Conservation (phyloP, 2,797 vertebrate genomes). For the Rhinichthys osculus region DNA sequence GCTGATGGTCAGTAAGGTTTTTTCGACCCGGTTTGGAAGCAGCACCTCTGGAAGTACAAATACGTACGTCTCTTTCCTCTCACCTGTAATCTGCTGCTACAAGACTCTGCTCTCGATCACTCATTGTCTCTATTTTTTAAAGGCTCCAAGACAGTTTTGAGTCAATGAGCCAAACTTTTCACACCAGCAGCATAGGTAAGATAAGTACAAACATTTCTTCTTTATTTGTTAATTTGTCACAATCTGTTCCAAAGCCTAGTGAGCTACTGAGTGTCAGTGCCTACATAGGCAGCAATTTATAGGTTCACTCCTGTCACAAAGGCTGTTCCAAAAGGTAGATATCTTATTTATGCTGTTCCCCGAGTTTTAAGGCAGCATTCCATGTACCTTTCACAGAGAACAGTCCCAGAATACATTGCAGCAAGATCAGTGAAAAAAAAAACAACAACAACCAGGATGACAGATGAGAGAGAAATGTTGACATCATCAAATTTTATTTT, state of each 20-base stretch:
- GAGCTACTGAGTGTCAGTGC: not conserved
- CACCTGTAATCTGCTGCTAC: not conserved
- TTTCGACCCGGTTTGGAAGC: conserved; percentile 85
- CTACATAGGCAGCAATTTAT: not conserved
- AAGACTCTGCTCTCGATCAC: not conserved
- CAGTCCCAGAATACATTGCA: not conserved
- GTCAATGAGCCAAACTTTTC: conserved; percentile 80
- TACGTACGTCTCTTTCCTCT: conserved; percentile 74
- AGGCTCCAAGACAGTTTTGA: conserved; percentile 90
- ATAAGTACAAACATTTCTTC: not conserved
- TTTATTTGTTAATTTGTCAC: not conserved
- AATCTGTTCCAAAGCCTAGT: not conserved
- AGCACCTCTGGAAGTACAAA: conserved; percentile 84
- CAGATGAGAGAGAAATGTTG: not conserved
- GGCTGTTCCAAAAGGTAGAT: not conserved
- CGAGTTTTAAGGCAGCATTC: not conserved
- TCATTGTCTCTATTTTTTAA: conserved; percentile 45
- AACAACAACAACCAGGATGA: not conserved
- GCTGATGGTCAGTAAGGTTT: conserved; percentile 90
- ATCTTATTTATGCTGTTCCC: not conserved
- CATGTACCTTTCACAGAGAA: not conserved
- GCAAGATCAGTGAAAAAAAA: not conserved
- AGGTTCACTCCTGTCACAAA: not conserved
- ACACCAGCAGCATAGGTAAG: conserved; percentile 83
- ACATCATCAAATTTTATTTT: not conserved